These are phyloP conservation scores for Bradypodion pumilum DNA, from an alignment of 2,797 vertebrate species.

Conservation along the genomic window DNA sequence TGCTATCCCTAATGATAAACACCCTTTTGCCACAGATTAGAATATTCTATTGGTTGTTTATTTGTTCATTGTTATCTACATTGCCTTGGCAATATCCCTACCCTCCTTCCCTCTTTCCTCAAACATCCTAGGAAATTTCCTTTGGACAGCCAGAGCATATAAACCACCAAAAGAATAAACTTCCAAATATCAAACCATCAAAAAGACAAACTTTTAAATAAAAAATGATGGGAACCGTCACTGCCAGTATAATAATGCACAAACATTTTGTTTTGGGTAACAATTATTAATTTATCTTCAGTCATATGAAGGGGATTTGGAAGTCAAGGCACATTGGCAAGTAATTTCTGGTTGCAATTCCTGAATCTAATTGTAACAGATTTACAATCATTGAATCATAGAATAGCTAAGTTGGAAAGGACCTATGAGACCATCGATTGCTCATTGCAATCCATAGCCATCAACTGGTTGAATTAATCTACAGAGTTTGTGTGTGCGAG, in stretches of 20 bases:
- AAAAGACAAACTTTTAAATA: neutral
- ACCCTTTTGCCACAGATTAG: neutral
- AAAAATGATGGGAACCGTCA: neutral
- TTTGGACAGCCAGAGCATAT: neutral
- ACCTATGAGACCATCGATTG: no score
- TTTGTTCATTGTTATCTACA: neutral
- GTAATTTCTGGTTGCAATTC: slow-evolving; percentile 44
- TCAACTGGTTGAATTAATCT: slow-evolving; percentile 42
- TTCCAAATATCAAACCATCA: neutral
- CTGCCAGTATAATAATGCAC: neutral
- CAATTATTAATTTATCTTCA: slow-evolving; percentile 23
- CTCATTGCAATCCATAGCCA: no score
- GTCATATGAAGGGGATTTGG: slow-evolving; percentile 1
- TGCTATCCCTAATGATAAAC: no score
- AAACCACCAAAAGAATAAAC: neutral
- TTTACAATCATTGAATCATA: slow-evolving; percentile 49
- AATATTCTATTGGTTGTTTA: neutral
- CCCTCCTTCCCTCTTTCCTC: neutral
- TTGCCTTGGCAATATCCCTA: neutral
- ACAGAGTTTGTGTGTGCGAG: neutral
- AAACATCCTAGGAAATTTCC: neutral
- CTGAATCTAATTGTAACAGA: slow-evolving; percentile 41
- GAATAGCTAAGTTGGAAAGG: no score
- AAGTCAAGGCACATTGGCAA: slow-evolving; percentile 41
- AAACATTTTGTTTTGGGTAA: rapidly evolving